Conservation (phyloP, 2,888 invertebrate species). For the Polylopha cassiicola region DNA sequence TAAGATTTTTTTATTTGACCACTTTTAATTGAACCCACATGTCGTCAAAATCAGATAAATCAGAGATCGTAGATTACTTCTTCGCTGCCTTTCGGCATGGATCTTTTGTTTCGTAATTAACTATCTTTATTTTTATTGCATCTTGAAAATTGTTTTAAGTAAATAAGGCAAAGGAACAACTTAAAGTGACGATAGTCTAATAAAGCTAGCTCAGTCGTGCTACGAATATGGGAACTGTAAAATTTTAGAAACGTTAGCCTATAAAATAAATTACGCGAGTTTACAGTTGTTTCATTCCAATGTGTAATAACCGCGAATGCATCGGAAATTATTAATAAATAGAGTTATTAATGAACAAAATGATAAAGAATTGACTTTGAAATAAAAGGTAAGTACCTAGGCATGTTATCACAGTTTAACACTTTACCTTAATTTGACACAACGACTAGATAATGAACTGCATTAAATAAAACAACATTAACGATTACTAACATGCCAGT, state of each 20-base stretch:
- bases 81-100: constrained; percentile 29
- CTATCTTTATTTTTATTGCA: constrained; percentile 6
- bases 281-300: too few relatives aligned
- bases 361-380: too few relatives aligned
- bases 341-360: too few relatives aligned
- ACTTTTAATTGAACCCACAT: constrained; percentile 66
- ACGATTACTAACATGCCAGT: constrained; percentile 38
- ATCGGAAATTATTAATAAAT: too few relatives aligned
- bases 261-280: too few relatives aligned
- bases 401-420: constrained; percentile 24
- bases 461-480: constrained; percentile 34
- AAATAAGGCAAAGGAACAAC: neutral
- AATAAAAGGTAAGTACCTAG: constrained; percentile 9
- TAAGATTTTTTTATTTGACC: constrained; percentile 44
- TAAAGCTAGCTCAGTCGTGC: too few relatives aligned
- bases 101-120: constrained; percentile 20
- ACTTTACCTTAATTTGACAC: constrained; percentile 41
- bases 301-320: too few relatives aligned
- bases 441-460: constrained; percentile 35
- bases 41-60: constrained; percentile 56
- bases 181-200: too few relatives aligned
- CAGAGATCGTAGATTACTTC: constrained; percentile 51
- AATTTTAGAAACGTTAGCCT: too few relatives aligned
- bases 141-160: constrained; percentile 3
- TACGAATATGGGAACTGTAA: too few relatives aligned